Evolutionary conservation across 2,888 invertebrate species (phyloP), one percentile per base, ranked within the genome.

Genomic region (Sinotaia quadrata): DNA sequence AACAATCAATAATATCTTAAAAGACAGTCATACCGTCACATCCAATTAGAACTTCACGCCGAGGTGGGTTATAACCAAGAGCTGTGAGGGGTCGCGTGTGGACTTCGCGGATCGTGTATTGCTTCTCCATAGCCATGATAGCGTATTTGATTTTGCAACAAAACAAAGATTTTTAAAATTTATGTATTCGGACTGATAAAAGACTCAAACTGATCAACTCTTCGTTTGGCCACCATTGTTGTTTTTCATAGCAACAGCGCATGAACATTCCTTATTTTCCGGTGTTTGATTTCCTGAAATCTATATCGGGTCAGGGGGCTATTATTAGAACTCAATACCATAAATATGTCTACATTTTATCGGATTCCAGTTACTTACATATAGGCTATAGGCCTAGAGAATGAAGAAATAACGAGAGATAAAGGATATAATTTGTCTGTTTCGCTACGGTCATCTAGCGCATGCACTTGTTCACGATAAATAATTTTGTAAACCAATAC

Each of bases 101-200:
- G 18, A 83, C 84, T 37, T 87, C 86, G 47, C 82, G 79, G 56
- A 85, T 73, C 24, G 77, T 77, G 69, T 84, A 85, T 36, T 81
- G 78, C 68, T 84, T 85, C 84, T 87, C 86, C 87, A 87, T 87
- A 47, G 87, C 86, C 87, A 87, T 87, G 62, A 74, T 80, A 67
- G n/a, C n/a, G 29, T 56, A 52, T 63, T 58, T 49, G 65, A 12
- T 4, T 54, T 10, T 10, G 33, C 4, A 36, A 7, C 8, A 5
- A 7, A 47, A 41, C 24, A 18, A 27, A 36, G 27, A 18, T 37
- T 33, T 7, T 18, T 37, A 27, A 18, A 34, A 18, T 4, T 18
- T 36, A 18, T 21, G 21, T 12, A 58, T 12, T 24, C 2, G 21
- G 41, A 18, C 21, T 2, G 21, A 7, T n/a, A 59, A 8, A 36